Evolutionary conservation across 2,797 vertebrate species (phyloP).

Genomic region (Nannoperca obscura): DNA sequence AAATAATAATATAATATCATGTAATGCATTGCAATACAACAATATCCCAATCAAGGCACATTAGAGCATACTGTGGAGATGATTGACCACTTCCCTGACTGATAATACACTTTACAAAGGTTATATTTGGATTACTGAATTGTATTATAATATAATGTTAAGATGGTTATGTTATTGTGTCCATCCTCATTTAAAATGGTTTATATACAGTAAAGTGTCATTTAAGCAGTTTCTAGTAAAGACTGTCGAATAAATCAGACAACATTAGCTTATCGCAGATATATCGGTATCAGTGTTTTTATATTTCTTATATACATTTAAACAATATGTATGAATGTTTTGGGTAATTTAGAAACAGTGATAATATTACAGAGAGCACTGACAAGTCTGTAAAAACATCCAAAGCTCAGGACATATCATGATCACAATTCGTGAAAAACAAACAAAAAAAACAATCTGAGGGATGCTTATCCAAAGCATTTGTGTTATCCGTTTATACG

Average conservation of each 20-base stretch:
- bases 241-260: not conserved
- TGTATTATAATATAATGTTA: conserved; percentile 23
- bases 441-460: not conserved
- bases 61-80: not conserved
- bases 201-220: not conserved
- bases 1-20: not conserved
- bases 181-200: conserved; percentile 7
- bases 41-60: not conserved
- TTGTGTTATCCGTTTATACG: not conserved
- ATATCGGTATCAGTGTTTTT: not conserved
- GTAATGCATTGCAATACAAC: not conserved
- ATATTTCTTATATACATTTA: too few species aligned
- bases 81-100: not conserved
- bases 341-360: conserved; percentile 1
- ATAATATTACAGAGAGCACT: not conserved
- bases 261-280: not conserved
- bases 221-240: conserved; percentile 12
- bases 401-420: not conserved
- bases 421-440: not conserved
- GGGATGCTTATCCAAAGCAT: not conserved
- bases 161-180: conserved; percentile 23
- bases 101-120: not conserved
- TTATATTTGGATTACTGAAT: not conserved
- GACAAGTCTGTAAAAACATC: not conserved
- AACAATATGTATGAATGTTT: not conserved